Evolutionary conservation across 2,113 vertebrate genomes (phyloP).

Genomic region (Atractosteus spatula): DNA sequence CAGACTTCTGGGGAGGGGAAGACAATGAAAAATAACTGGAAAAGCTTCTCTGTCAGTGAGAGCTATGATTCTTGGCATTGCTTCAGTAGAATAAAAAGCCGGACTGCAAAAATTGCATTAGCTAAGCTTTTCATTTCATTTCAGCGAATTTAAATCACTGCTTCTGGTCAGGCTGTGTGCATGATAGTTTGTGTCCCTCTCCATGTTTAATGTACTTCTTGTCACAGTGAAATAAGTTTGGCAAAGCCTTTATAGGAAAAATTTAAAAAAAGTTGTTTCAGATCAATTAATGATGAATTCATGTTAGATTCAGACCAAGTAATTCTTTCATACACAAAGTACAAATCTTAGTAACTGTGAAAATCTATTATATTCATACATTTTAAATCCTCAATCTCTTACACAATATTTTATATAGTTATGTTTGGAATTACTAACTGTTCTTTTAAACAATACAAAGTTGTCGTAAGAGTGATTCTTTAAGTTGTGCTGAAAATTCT

Average conservation of each 20-base stretch:
- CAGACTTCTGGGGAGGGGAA: constrained; percentile 17
- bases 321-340: no score
- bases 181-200: constrained; percentile 20
- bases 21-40: constrained; percentile 28
- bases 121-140: constrained; percentile 56
- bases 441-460: no score
- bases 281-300: no score
- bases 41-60: constrained; percentile 39
- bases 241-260: constrained; percentile 26
- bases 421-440: no score
- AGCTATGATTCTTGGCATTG: constrained; percentile 36
- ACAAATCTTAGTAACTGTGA: no score
- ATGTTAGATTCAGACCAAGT: no score
- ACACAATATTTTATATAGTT: no score
- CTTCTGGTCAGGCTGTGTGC: constrained; percentile 16
- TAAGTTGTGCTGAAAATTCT: constrained; percentile 9
- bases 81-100: constrained; percentile 21
- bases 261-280: no score
- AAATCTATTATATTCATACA: no score
- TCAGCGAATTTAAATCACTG: constrained; percentile 59
- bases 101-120: constrained; percentile 42
- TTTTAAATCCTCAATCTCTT: no score
- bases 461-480: constrained; percentile 17
- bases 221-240: constrained; percentile 44
- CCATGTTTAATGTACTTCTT: constrained; percentile 37